Percentiles rank a stretch among this genome's conserved stretches.
These are phyloP conservation scores for Carassius carassius DNA, from an alignment of 2,113 vertebrate genomes.

Conservation along the genomic window DNA sequence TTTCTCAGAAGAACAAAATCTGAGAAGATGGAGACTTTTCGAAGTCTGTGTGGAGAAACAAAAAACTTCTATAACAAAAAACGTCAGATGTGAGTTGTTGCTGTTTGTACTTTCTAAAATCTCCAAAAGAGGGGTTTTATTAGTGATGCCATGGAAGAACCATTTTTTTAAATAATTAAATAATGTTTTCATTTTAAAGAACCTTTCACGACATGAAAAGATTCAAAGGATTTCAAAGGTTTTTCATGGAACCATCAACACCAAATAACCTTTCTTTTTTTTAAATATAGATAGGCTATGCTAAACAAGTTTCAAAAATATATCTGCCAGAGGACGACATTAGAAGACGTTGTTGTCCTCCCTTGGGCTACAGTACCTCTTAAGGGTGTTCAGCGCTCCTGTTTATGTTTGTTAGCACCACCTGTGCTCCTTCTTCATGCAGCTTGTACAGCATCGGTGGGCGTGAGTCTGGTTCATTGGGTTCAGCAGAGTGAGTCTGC, in stretches of 20 bases:
- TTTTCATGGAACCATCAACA: background rate
- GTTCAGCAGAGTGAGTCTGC: background rate
- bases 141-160: background rate
- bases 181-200: background rate
- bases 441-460: background rate
- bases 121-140: background rate
- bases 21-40: background rate
- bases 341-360: background rate
- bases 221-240: background rate
- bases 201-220: too few relatives aligned
- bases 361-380: background rate
- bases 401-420: background rate
- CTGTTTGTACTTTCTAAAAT: background rate
- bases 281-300: background rate
- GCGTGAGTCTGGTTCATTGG: slow-evolving; percentile 3
- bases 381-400: background rate
- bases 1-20: background rate
- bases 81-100: background rate
- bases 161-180: too few relatives aligned
- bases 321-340: background rate
- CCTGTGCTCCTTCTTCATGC: background rate
- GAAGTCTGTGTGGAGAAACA: background rate
- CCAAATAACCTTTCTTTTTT: background rate
- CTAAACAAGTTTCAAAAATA: background rate
- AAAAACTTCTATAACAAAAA: background rate